Percentiles rank a stretch among this genome's conserved stretches.
phyloP scores from a whole-genome alignment of 1,140 invertebrate species.

The Drosophila biarmipes region DNA sequence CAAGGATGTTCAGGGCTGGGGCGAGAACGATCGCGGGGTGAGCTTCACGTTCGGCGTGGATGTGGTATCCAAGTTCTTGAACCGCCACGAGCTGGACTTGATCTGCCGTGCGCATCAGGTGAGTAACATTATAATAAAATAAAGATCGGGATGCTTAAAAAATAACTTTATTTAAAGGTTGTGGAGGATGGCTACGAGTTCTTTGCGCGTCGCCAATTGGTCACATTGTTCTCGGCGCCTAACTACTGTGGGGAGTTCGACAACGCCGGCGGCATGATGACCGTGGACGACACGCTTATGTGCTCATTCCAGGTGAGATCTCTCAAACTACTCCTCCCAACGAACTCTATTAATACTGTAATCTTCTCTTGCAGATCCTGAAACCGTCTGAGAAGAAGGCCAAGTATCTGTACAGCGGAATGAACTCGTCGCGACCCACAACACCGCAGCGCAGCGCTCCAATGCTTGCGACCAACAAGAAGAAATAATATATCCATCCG shows the following conservation, averaged over 20 bases:
- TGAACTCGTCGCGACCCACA: constrained; percentile 91
- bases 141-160: no score
- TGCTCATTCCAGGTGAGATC: constrained; percentile 92
- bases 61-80: constrained; percentile 93
- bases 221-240: constrained; percentile 95
- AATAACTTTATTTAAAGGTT: constrained; percentile 85
- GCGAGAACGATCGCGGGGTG: constrained; percentile 94
- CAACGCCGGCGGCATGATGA: constrained; percentile 99
- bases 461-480: constrained; percentile 87
- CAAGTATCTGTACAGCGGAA: constrained; percentile 98
- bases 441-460: constrained; percentile 94
- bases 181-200: constrained; percentile 96
- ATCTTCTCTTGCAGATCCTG: constrained; percentile 90
- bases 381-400: constrained; percentile 99
- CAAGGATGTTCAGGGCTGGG: constrained; percentile 94
- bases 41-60: constrained; percentile 94
- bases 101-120: constrained; percentile 96
- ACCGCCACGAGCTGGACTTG: constrained; percentile 93
- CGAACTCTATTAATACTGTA: not conserved
- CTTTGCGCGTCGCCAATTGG: constrained; percentile 95
- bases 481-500: constrained; percentile 89
- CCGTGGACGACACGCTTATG: constrained; percentile 99
- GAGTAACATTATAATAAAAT: not conserved
- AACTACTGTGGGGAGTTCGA: constrained; percentile 96
- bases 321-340: no score